Evolutionary conservation across 2,797 vertebrate genomes (phyloP).

Genomic region (Coluber constrictor): DNA sequence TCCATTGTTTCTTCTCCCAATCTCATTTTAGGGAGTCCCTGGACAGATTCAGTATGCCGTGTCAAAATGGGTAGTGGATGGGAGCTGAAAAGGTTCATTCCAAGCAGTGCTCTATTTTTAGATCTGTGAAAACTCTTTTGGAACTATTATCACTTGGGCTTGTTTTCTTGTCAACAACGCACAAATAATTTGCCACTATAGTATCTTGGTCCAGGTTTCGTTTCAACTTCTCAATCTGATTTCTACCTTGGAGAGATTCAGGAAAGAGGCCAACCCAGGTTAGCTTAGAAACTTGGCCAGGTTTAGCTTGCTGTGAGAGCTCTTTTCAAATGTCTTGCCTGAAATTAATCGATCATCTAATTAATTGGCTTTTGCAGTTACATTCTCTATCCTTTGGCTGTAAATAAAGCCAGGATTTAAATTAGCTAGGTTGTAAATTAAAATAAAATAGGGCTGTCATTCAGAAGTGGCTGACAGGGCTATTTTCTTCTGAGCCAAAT

Average conservation of each 20-base stretch:
- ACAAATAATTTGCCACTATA: not conserved
- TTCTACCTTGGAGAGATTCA: not conserved
- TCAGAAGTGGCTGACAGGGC: not conserved
- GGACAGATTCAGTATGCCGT: not conserved
- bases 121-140: not conserved
- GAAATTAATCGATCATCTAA: not conserved
- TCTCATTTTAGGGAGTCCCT: not conserved
- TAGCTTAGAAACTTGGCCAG: not conserved
- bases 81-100: not conserved
- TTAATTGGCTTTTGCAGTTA: not conserved
- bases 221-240: not conserved
- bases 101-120: not conserved
- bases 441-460: slow-evolving; percentile 8
- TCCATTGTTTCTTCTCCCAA: not conserved
- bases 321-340: not conserved
- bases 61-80: not conserved
- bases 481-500: not conserved
- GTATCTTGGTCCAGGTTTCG: not conserved
- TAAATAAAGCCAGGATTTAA: not conserved
- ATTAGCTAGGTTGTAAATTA: slow-evolving; percentile 1
- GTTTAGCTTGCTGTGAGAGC: not conserved
- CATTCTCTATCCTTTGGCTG: not conserved
- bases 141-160: not conserved
- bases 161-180: not conserved
- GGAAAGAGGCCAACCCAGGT: not conserved